phyloP scores from a whole-genome alignment of 2,797 vertebrate genomes.

The Typhlichthys subterraneus region DNA sequence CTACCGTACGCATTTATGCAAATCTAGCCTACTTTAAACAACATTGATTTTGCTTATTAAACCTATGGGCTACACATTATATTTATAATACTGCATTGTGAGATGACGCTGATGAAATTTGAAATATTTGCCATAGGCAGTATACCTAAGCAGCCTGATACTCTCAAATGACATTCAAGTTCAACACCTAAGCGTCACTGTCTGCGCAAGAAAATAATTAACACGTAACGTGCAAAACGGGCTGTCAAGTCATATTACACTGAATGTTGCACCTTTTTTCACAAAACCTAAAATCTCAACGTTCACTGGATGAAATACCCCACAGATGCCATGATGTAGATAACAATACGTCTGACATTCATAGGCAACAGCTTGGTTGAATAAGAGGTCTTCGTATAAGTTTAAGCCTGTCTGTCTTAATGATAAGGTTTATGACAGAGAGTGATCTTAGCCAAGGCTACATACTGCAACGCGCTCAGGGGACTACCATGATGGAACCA shows the following conservation, averaged over 20 bases:
- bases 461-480: slow-evolving; percentile 28
- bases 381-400: slow-evolving; percentile 17
- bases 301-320: background rate
- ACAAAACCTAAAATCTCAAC: background rate
- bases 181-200: no score
- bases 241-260: background rate
- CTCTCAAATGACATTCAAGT: no score
- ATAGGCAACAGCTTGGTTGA: slow-evolving; percentile 27
- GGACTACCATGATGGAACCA: slow-evolving; percentile 28
- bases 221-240: no score
- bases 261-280: background rate
- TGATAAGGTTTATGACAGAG: slow-evolving; percentile 66
- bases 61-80: no score
- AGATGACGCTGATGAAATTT: no score
- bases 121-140: no score
- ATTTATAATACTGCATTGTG: no score
- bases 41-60: no score
- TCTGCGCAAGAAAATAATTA: no score
- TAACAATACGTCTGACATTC: slow-evolving; percentile 50
- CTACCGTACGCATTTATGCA: no score
- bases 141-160: no score
- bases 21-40: no score
- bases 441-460: slow-evolving; percentile 23
- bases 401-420: slow-evolving; percentile 47
- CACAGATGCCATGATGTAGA: slow-evolving; percentile 24